These are phyloP conservation scores for Meandrina meandrites DNA, from an alignment of 92 coral and sea anemone species.

Conservation along the genomic window DNA sequence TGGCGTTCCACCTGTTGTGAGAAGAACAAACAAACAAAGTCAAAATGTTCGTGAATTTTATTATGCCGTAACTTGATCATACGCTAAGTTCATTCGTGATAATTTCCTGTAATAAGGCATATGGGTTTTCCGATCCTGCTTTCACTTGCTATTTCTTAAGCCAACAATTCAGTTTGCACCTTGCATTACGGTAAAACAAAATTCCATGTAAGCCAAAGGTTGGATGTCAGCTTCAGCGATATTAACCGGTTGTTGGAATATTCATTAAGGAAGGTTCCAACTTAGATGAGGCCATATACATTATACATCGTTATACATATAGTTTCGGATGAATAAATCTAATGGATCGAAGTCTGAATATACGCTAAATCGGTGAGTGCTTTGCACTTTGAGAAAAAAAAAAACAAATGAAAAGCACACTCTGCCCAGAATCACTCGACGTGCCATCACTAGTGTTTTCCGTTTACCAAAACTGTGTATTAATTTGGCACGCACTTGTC, in stretches of 20 bases:
- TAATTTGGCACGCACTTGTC: background rate
- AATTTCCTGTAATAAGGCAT: no score
- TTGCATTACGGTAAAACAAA: background rate
- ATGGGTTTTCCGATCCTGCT: no score
- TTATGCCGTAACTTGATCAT: background rate
- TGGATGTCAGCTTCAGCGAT: background rate
- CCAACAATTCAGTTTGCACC: background rate
- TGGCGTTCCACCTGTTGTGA: constrained; percentile 73
- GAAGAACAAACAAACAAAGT: background rate
- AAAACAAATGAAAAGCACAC: background rate
- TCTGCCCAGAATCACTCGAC: no score
- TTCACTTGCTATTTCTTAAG: background rate
- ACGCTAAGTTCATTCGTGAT: no score
- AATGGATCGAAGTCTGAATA: background rate
- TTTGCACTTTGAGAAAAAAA: background rate
- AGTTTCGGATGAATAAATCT: no score
- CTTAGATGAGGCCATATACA: background rate
- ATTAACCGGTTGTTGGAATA: background rate
- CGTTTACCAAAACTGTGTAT: background rate
- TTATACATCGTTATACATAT: background rate
- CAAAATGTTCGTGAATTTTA: background rate
- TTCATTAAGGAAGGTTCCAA: background rate
- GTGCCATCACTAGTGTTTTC: background rate
- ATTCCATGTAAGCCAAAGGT: background rate
- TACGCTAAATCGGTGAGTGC: background rate